Percentiles rank a stretch among this genome's conserved stretches.
These are phyloP conservation scores for Chaetophractus vellerosus DNA, from an alignment of 2,797 vertebrate species.

Conservation along the genomic window DNA sequence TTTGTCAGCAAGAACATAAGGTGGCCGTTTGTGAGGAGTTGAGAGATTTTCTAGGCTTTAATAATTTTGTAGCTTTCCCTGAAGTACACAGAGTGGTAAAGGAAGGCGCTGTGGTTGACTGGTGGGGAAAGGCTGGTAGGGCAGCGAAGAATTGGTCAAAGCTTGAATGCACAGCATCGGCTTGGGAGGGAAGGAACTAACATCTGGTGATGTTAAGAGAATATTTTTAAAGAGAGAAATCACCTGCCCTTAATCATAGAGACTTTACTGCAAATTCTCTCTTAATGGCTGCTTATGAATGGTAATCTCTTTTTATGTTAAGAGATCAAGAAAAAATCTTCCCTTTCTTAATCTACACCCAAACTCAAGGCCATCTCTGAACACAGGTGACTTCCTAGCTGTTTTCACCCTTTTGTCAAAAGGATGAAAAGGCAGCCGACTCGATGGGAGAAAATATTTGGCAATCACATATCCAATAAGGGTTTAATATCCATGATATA, in stretches of 20 bases:
- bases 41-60: not conserved
- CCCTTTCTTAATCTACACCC: not conserved
- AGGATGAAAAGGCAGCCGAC: too few species aligned
- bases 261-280: not conserved
- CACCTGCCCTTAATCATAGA: not conserved
- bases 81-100: not conserved
- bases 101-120: not conserved
- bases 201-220: not conserved
- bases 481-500: too few species aligned
- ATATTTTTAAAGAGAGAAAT: not conserved
- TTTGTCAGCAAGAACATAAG: not conserved
- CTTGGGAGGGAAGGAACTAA: not conserved
- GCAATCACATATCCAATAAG: too few species aligned
- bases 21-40: not conserved
- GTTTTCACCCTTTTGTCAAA: too few species aligned
- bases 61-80: not conserved
- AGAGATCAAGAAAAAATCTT: not conserved
- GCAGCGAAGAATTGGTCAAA: not conserved
- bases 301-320: not conserved
- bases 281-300: not conserved
- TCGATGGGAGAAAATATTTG: too few species aligned
- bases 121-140: not conserved
- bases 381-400: not conserved
- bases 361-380: not conserved
- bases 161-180: accelerated